Percentiles rank a stretch among this genome's conserved stretches.
Evolutionary conservation across 2,888 invertebrate genomes (phyloP).

Genomic region (Tenthredo mesomela): DNA sequence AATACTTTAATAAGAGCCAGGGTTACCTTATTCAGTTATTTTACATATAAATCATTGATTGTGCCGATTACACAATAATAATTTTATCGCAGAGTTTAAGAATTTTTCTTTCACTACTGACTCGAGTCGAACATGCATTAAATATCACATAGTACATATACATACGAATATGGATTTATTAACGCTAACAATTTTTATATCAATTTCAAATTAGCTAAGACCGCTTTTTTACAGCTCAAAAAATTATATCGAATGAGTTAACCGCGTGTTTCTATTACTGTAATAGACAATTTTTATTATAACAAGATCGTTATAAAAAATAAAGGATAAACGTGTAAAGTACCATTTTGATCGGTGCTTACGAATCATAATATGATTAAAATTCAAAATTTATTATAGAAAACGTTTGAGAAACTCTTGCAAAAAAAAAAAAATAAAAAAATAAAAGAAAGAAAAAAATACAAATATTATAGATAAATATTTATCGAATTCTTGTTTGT

Average conservation of each 20-base stretch:
- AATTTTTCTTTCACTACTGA: neutral
- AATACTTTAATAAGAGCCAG: neutral
- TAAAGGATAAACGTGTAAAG: neutral
- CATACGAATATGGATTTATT: too few relatives aligned
- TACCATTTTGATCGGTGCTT: neutral
- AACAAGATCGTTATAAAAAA: neutral
- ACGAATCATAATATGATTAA: neutral
- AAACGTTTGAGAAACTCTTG: neutral
- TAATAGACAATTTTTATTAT: conserved; percentile 25
- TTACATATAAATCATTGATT: neutral
- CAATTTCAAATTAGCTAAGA: neutral
- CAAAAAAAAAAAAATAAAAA: too few relatives aligned
- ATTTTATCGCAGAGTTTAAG: neutral
- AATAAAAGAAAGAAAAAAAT: too few relatives aligned
- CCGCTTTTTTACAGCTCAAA: neutral
- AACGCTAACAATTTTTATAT: neutral
- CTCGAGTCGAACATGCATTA: neutral
- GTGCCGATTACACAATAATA: neutral
- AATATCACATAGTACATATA: too few relatives aligned
- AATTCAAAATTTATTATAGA: neutral
- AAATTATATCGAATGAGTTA: conserved; percentile 1
- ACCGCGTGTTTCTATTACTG: neutral
- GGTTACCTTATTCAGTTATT: conserved; percentile 19
- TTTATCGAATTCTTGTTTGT: neutral
- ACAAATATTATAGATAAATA: neutral